These are phyloP conservation scores for Anthophora plumipes DNA, from an alignment of 2,888 invertebrate species.

Conservation along the genomic window DNA sequence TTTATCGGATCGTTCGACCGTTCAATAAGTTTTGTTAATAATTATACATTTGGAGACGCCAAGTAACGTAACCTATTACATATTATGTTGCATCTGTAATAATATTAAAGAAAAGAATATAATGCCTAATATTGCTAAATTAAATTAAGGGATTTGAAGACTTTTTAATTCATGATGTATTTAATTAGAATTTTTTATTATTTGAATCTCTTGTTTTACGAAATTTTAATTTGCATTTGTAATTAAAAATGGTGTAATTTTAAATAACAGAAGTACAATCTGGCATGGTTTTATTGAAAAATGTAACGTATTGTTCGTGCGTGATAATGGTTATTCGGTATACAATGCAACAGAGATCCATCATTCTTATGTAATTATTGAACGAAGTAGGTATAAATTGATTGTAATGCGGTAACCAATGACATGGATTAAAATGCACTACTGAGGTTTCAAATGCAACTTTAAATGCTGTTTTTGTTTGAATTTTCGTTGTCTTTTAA, in stretches of 20 bases:
- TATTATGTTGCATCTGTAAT: too few relatives aligned
- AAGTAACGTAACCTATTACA: too few relatives aligned
- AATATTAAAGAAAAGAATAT: too few relatives aligned
- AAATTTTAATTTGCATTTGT: background rate
- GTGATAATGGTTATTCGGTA: background rate
- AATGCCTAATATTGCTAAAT: too few relatives aligned
- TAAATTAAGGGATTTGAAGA: too few relatives aligned
- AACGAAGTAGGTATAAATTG: conserved; percentile 26
- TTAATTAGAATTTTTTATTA: background rate
- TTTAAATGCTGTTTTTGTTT: background rate
- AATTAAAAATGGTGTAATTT: background rate
- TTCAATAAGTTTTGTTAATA: too few relatives aligned
- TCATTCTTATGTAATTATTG: conserved; percentile 42
- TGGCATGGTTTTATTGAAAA: background rate
- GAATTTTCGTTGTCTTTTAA: background rate
- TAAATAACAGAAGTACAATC: background rate
- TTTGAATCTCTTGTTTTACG: background rate
- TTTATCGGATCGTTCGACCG: too few relatives aligned
- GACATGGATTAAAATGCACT: conserved; percentile 25
- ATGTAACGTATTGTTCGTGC: background rate
- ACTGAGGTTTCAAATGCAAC: conserved; percentile 20
- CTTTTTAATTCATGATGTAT: background rate
- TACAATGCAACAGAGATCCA: conserved; percentile 8
- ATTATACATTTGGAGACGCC: too few relatives aligned
- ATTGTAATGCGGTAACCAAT: conserved; percentile 39